Conservation (phyloP, 2,797 vertebrate species). For the Delichon dasypus region DNA sequence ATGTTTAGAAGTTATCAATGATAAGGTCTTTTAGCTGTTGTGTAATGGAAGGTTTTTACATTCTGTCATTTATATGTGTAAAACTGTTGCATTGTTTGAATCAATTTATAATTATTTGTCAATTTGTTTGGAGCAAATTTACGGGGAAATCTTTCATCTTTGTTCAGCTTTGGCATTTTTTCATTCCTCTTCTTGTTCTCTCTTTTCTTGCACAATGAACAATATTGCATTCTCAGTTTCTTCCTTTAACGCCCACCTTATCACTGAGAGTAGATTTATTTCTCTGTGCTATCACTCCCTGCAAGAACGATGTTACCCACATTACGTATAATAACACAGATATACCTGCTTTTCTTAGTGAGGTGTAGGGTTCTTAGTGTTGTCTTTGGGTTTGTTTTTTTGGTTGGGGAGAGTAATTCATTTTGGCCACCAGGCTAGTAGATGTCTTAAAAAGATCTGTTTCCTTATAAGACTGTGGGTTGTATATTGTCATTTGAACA, state of each 20-base stretch:
- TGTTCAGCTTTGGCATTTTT: background rate
- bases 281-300: background rate
- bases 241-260: background rate
- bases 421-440: background rate
- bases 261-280: background rate
- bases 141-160: background rate
- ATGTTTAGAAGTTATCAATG: background rate
- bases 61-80: background rate
- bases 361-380: fast-evolving
- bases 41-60: background rate
- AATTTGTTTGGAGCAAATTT: background rate
- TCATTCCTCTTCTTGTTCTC: background rate
- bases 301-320: background rate
- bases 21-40: background rate
- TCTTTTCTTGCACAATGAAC: background rate
- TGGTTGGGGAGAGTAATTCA: fast-evolving
- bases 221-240: background rate
- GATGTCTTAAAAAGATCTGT: background rate
- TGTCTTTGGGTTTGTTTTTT: background rate
- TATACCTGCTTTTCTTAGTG: background rate
- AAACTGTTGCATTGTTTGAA: background rate
- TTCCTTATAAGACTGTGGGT: background rate
- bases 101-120: background rate
- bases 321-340: background rate
- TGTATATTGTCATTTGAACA: background rate